Base-by-base conservation (phyloP, 2,888 invertebrate genomes). In the Cartodere bifasciata region DNA sequence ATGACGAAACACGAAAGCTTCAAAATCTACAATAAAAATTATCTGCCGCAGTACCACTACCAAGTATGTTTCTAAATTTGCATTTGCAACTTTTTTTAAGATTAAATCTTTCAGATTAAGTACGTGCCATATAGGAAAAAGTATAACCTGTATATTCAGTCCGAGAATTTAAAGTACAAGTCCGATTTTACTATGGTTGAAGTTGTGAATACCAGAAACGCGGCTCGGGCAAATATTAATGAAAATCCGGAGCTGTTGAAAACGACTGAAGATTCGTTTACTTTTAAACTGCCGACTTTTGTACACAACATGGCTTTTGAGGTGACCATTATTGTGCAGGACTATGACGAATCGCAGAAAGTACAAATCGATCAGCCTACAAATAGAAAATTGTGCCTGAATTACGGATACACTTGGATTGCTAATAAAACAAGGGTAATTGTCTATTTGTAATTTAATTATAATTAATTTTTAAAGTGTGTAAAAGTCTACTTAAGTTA, bases 321-420 rank as follows among this genome's bases (percentile, higher is more conserved):
- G 4, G n/a, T 56, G 20, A 49, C 48, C 4, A 36, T 52, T 11
- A 40, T 52, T 7, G 52, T 56, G 2, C 58, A 58, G 45, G 54
- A 56, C 38, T 52, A 46, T 23, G 42, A 51, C 34, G 36, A 40
- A 16, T 42, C 31, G 9, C 43, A 50, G 16, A 29, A 27, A 3
- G 43, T 45, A 31, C 26, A 52, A n/a, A 38, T 44, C 4, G 45
- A 50, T 25, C 45, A 50, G 39, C n/a, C n/a, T n/a, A n/a, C n/a
- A n/a, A n/a, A n/a, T n/a, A n/a, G n/a, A n/a, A n/a, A n/a, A n/a
- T 37, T 56, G 36, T 58, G 57, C 32, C 47, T 52, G 35, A 41
- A 46, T 15, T 53, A 41, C 43, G 56, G 55, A 16, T 29, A 47
- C n/a, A 46, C 52, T n/a, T 58, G 58, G 58, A 42, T 56, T 14